These are phyloP conservation scores for Caenorhabditis inopinata DNA, from an alignment of 1,140 invertebrate genomes.

Conservation along the genomic window DNA sequence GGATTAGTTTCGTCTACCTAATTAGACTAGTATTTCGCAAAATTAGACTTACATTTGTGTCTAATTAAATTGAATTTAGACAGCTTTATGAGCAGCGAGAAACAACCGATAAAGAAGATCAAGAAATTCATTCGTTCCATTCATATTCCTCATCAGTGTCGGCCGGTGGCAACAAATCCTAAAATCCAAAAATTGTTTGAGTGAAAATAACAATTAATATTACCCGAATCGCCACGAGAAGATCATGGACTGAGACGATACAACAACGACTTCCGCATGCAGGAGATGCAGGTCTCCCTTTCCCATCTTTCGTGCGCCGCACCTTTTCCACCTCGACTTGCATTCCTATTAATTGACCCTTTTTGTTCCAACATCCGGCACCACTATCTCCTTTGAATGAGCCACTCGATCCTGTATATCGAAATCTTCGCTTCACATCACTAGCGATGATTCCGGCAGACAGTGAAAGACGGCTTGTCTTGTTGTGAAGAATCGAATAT, in stretches of 20 bases:
- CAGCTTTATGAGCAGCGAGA: too few relatives aligned
- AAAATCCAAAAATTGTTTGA: slow-evolving; percentile 11
- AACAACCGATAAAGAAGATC: too few relatives aligned
- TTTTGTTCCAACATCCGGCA: neutral
- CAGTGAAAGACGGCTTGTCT: neutral
- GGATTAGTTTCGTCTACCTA: too few relatives aligned
- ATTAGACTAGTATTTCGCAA: too few relatives aligned
- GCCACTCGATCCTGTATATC: slow-evolving; percentile 5
- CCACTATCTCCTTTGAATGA: slow-evolving; percentile 26
- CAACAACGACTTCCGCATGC: neutral
- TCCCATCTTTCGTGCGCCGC: too few relatives aligned
- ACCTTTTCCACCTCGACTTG: neutral
- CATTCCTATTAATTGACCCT: neutral
- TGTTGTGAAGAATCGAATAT: neutral
- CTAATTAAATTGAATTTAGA: too few relatives aligned
- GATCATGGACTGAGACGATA: neutral
- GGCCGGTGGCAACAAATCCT: neutral
- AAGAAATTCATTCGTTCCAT: slow-evolving; percentile 17
- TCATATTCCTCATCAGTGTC: neutral
- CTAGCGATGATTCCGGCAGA: neutral
- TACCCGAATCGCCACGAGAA: neutral
- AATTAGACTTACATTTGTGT: too few relatives aligned
- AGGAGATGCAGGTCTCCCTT: neutral
- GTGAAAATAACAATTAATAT: slow-evolving; percentile 15
- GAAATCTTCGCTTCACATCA: neutral